Percentiles rank a stretch among this genome's conserved stretches.
These are phyloP conservation scores for Drosophila paranaensis DNA, from an alignment of 2,888 invertebrate species.

Conservation along the genomic window DNA sequence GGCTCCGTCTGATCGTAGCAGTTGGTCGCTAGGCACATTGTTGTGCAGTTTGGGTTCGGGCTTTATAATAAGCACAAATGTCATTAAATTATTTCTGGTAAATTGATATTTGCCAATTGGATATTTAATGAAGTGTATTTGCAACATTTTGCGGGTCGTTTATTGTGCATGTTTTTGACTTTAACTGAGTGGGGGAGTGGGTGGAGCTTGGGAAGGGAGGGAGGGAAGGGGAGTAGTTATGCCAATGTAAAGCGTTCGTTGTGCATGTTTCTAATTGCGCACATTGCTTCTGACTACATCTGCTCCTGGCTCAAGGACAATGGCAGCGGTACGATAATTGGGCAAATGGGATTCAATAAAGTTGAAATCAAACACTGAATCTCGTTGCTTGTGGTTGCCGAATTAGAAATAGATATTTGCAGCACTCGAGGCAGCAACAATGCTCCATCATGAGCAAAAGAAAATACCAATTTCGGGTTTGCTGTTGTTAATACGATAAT, in stretches of 20 bases:
- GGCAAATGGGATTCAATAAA: slow-evolving; percentile 32
- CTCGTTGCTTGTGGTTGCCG: background rate
- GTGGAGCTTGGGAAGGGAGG: background rate
- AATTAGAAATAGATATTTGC: background rate
- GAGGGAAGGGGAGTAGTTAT: background rate
- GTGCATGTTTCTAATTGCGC: slow-evolving; percentile 45
- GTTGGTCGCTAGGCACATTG: background rate
- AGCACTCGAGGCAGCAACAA: background rate
- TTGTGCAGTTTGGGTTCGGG: background rate
- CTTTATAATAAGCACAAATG: slow-evolving; percentile 53
- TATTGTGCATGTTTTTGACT: slow-evolving; percentile 22
- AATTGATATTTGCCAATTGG: slow-evolving; percentile 56
- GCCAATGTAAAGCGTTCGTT: slow-evolving; percentile 7
- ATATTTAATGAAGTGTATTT: slow-evolving; percentile 56
- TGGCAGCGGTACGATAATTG: slow-evolving; percentile 2
- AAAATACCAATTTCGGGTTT: background rate
- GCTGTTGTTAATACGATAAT: background rate
- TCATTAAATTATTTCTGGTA: slow-evolving; percentile 59
- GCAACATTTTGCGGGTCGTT: slow-evolving; percentile 33
- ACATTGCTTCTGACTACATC: slow-evolving; percentile 20
- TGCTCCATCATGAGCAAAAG: slow-evolving; percentile 1
- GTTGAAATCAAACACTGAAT: slow-evolving; percentile 11
- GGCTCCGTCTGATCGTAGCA: slow-evolving; percentile 13
- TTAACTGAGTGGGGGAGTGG: background rate
- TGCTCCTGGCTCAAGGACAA: slow-evolving; percentile 5